A percentile compares a stretch with the other conserved stretches of the same genome.
phyloP scores from a whole-genome alignment of 2,797 vertebrate species.

The Anguilla pacifica region DNA sequence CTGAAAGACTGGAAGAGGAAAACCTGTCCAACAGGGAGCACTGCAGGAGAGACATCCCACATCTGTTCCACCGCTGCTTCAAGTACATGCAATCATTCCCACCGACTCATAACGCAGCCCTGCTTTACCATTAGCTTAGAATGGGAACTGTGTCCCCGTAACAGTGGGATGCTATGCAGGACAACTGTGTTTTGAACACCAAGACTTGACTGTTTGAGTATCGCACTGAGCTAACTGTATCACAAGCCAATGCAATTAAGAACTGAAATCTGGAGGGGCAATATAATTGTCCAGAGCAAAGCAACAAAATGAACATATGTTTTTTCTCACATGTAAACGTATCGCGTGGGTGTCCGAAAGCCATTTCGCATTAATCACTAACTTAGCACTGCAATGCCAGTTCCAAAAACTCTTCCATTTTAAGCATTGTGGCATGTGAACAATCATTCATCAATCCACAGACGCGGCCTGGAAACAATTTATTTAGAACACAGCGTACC shows the following conservation, averaged over 20 bases:
- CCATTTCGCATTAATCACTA: slow-evolving; percentile 22
- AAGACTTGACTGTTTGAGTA: not conserved
- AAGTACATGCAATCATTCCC: not conserved
- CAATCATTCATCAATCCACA: slow-evolving; percentile 37
- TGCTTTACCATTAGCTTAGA: not conserved
- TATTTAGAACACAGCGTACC: slow-evolving; percentile 35
- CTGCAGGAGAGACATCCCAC: slow-evolving; percentile 24
- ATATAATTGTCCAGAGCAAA: not conserved
- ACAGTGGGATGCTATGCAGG: not conserved
- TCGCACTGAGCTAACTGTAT: not conserved
- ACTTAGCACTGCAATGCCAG: slow-evolving; percentile 1
- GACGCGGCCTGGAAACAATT: slow-evolving; percentile 37
- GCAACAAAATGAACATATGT: not conserved
- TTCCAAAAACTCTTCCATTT: slow-evolving; percentile 29
- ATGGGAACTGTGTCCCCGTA: not conserved
- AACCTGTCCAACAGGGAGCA: slow-evolving; percentile 18
- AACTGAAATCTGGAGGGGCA: not conserved
- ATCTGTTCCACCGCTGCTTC: slow-evolving; percentile 13
- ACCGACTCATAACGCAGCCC: not conserved
- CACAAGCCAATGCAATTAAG: not conserved
- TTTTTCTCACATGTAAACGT: not conserved
- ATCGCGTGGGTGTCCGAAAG: slow-evolving; percentile 17
- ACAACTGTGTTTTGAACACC: not conserved
- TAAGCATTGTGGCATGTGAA: slow-evolving; percentile 26
- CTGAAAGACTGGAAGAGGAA: slow-evolving; percentile 24